Base-by-base conservation (phyloP, 2,113 vertebrate species). In the Seriola rivoliana region DNA sequence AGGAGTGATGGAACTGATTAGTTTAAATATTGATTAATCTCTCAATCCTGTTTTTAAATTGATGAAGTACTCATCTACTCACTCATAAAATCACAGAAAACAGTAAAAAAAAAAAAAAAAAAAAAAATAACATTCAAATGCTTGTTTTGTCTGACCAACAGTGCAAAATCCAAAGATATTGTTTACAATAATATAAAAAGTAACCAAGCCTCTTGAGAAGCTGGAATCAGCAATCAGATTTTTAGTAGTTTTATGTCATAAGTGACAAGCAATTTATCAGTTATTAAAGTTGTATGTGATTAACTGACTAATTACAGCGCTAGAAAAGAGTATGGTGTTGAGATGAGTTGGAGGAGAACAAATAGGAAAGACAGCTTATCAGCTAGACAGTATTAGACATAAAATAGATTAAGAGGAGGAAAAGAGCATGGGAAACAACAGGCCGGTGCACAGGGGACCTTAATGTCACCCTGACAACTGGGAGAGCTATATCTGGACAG, bases 381-480 rank as follows among this genome's bases (percentile, higher is more conserved):
- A 54, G 12, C 16, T 36, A 10, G 4, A 23, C 13, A 19, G 9
- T 48, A 25, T 62, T 14, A 42, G 11, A 54, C 2, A 36, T 23
- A 8, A 21, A 60, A 19, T 0, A 40, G 34, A 70, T 29, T 3
- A 62, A 59, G 29, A 13, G 17, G n/a, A 58, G 17, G 5, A 38
- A 65, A 66, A 38, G 32, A 44, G 65, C 23, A 40, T 14, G 3
- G 36, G 86, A 84, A 68, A 62, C 62, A 65, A 87, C 60, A 82
- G 69, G 54, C 19, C 2, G 7, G 21, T 59, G 40, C 29, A 36
- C 9, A 38, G 4, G 63, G 46, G 72, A 54, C 23, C 81, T 78
- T 62, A 79, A 73, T 89, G 87, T 86, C 81, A 50, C 82, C 89
- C 62, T 50, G 84, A 92, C 91, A 92, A 88, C 88, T 94, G 92